A percentile compares a stretch with the other conserved stretches of the same genome.
phyloP scores from a whole-genome alignment of 2,888 invertebrate genomes.

The Tromatobia lineatoria region DNA sequence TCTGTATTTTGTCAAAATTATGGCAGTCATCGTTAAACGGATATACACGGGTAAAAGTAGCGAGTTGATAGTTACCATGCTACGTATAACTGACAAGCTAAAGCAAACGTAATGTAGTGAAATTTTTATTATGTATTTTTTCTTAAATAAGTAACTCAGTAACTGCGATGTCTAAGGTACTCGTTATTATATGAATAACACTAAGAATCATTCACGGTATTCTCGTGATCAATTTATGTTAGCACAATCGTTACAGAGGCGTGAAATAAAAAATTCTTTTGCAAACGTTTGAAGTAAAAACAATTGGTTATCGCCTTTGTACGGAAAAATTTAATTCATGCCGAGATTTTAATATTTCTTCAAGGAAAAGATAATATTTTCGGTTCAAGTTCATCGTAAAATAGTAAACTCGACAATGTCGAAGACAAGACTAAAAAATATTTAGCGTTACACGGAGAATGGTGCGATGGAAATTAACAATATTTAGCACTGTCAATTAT shows the following conservation, averaged over 20 bases:
- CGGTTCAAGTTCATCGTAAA: constrained; percentile 18
- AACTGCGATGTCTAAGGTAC: neutral
- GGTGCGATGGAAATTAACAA: constrained; percentile 47
- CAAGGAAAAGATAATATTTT: constrained; percentile 11
- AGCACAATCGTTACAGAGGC: constrained; percentile 8
- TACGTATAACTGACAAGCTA: neutral
- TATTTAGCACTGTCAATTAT: constrained; percentile 43
- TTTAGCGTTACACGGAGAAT: constrained; percentile 46
- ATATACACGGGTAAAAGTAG: constrained; percentile 77
- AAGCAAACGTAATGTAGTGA: neutral
- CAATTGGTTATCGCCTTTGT: neutral
- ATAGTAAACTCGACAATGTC: constrained; percentile 36
- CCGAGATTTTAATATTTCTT: constrained; percentile 4
- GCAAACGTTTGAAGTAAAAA: constrained; percentile 6
- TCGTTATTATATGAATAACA: constrained; percentile 62
- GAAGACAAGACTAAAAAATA: constrained; percentile 43
- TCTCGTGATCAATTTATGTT: constrained; percentile 77
- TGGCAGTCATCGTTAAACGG: constrained; percentile 47
- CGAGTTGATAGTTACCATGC: constrained; percentile 72
- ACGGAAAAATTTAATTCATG: constrained; percentile 15
- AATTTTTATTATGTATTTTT: neutral
- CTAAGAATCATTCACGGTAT: constrained; percentile 62
- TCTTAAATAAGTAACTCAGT: neutral
- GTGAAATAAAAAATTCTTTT: constrained; percentile 18
- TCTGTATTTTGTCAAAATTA: constrained; percentile 56